Conservation (phyloP, 2,113 vertebrate genomes). For the Forbesichthys papilliferus region DNA sequence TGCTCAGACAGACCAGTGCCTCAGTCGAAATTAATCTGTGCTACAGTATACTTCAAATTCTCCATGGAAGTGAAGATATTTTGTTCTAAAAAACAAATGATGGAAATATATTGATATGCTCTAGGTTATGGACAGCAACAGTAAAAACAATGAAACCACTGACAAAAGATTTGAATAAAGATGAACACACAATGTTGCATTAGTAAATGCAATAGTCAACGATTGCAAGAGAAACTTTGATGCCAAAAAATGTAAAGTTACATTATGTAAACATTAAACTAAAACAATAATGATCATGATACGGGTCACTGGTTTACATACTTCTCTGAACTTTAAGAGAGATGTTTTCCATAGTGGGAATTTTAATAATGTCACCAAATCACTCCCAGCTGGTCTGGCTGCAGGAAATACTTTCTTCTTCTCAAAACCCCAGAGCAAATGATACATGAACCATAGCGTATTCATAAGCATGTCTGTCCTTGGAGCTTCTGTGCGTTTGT, state of each 20-base stretch:
- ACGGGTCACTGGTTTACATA: constrained; percentile 76
- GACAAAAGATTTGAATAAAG: no score
- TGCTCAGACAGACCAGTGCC: background rate
- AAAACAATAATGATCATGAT: constrained; percentile 53
- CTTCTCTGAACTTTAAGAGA: constrained; percentile 72
- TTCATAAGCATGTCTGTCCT: constrained; percentile 65
- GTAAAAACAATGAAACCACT: no score
- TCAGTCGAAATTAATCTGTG: background rate
- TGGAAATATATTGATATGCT: no score
- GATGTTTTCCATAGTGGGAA: constrained; percentile 71
- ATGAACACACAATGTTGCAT: no score
- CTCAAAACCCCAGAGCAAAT: constrained; percentile 76
- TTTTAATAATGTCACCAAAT: constrained; percentile 77
- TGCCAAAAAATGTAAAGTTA: background rate
- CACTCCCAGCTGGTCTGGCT: constrained; percentile 74
- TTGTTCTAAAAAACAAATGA: no score
- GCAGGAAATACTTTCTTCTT: constrained; percentile 75
- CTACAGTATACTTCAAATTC: background rate
- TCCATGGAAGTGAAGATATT: no score
- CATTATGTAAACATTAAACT: constrained; percentile 41
- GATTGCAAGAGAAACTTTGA: background rate
- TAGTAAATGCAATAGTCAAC: no score
- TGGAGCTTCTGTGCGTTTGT: constrained; percentile 49
- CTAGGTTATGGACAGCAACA: no score
- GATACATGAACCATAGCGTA: constrained; percentile 67